These are phyloP conservation scores for Podarcis lilfordi DNA, from an alignment of 2,797 vertebrate genomes.

Conservation along the genomic window DNA sequence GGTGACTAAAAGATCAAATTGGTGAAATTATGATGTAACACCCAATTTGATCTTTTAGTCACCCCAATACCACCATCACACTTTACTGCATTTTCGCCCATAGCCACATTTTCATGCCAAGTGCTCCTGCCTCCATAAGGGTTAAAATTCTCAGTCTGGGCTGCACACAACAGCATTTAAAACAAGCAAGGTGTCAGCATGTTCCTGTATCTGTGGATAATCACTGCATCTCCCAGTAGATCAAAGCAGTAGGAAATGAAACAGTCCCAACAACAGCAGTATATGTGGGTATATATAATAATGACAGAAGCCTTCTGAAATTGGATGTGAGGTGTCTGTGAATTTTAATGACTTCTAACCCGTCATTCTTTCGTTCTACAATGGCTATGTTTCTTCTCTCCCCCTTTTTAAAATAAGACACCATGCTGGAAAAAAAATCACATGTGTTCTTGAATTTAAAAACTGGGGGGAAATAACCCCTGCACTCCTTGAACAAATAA, in stretches of 20 bases:
- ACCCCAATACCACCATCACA: background rate
- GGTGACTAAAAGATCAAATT: no score
- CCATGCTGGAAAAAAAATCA: background rate
- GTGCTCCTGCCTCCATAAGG: constrained; percentile 2
- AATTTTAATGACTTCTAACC: constrained; percentile 51
- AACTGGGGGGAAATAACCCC: background rate
- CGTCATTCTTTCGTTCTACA: constrained; percentile 12
- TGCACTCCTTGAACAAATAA: background rate
- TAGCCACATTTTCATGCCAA: background rate
- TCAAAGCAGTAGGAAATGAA: constrained; percentile 65
- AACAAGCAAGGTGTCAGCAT: constrained; percentile 45
- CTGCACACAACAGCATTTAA: background rate
- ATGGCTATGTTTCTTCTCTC: background rate
- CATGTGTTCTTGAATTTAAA: background rate
- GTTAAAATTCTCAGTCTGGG: constrained; percentile 49
- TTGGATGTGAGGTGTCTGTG: constrained; percentile 5
- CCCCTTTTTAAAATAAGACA: background rate
- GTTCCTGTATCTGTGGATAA: constrained; percentile 57
- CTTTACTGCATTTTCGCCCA: background rate
- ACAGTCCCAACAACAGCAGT: constrained; percentile 31
- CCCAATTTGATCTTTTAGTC: background rate
- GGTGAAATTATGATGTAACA: no score
- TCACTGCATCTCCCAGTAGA: constrained; percentile 54
- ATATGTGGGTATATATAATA: background rate
- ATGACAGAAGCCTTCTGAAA: constrained; percentile 42